Percentiles rank a stretch among this genome's conserved stretches.
Evolutionary conservation across 53 echinoderm and acorn worm genomes (phyloP).

Genomic region (Crossaster papposus): DNA sequence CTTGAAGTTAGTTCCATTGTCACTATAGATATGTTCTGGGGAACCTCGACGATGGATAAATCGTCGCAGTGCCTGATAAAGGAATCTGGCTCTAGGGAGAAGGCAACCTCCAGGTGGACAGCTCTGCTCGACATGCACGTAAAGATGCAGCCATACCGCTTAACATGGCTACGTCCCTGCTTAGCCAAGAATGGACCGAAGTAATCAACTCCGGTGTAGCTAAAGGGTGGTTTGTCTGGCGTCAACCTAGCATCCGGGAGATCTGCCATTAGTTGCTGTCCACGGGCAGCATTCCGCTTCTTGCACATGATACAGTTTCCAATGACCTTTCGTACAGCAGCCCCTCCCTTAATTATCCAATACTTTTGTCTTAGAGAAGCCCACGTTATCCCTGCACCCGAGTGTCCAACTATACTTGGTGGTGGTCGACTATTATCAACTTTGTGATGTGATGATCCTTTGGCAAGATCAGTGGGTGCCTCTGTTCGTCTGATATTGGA

Average conservation of each 20-base stretch:
- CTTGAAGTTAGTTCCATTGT: too few species aligned
- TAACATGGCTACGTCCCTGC: conserved; percentile 60
- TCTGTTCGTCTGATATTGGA: too few species aligned
- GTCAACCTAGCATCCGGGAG: too few species aligned
- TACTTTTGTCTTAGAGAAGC: conserved; percentile 56
- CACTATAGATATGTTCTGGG: too few species aligned
- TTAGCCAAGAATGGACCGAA: conserved; percentile 71
- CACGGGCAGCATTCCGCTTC: conserved; percentile 58
- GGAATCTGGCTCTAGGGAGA: conserved; percentile 68
- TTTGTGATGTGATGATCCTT: conserved; percentile 15
- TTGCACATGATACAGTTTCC: conserved; percentile 69
- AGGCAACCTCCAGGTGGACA: conserved; percentile 64
- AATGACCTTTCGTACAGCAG: conserved; percentile 58
- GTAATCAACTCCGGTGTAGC: conserved; percentile 61
- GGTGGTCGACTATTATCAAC: conserved; percentile 62
- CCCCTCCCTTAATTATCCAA: conserved; percentile 61
- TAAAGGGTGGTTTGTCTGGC: too few species aligned
- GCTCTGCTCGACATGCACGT: conserved; percentile 62
- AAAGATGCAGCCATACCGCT: conserved; percentile 68
- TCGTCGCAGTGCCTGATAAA: conserved; percentile 51
- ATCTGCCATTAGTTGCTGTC: too few species aligned
- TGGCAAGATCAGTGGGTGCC: neutral
- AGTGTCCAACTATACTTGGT: conserved; percentile 62
- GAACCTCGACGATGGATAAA: neutral
- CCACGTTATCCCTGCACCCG: conserved; percentile 72